Evolutionary conservation across 1,140 invertebrate species (phyloP), one percentile per base, ranked within the genome.

Genomic region (Cecropterus lyciades): DNA sequence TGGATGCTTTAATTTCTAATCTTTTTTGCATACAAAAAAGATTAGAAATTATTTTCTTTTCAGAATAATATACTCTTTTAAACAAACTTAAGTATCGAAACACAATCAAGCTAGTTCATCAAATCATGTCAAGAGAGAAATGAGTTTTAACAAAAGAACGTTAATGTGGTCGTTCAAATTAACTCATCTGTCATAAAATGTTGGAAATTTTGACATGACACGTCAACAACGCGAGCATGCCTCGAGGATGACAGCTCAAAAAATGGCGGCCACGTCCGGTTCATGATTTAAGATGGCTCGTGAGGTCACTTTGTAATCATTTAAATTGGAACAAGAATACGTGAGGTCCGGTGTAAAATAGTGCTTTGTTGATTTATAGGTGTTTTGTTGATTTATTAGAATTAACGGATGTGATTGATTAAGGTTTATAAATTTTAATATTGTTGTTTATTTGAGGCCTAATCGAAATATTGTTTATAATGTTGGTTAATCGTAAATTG

Each of bases 181-280:
- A 84, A 86, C 79, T 82, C 80, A 74, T 86, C 77, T 82, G 78
- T 80, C 80, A 77, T 73, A 67, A 63, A 66, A 71, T 63, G 79
- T 75, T 73, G 48, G 45, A 30, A 71, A 75, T 79, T 76, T 79
- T 80, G 80, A 82, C 79, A 73, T 70, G 75, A 71, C 70, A 72
- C 75, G 75, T 84, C 80, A 77, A 67, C 73, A 46, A 65, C 64
- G 51, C 55, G 75, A 66, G 69, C 72, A 63, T 16, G 72, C 62
- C 73, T 62, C 13, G 42, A 53, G 53, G 33, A 53, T 77, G 73
- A 80, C 74, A 72, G 74, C 64, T 62, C 20, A 52, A 20, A 65
- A 67, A 65, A 57, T 55, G 46, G 42, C 59, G 51, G 30, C 51
- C 51, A 40, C 8, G 45, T 45, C 56, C 51, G 57, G 67, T 52